Conservation (phyloP, 2,797 vertebrate genomes). For the Hippopotamyrus pictus region DNA sequence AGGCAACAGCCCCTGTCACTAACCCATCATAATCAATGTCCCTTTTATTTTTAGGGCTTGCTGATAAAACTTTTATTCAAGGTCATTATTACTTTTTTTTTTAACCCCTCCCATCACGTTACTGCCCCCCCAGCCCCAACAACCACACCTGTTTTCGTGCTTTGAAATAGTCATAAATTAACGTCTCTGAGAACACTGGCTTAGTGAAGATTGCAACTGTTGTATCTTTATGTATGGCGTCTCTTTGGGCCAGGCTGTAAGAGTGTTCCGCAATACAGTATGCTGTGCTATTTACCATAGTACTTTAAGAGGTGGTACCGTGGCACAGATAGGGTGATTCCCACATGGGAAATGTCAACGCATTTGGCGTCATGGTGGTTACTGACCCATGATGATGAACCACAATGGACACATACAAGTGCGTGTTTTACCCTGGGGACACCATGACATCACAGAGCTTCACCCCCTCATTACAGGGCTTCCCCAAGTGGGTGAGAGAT, state of each 20-base stretch:
- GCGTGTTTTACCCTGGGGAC: neutral
- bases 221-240: neutral
- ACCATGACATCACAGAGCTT: neutral
- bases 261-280: neutral
- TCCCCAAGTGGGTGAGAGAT: neutral
- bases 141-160: neutral
- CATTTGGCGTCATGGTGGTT: neutral
- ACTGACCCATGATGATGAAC: neutral
- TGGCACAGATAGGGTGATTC: neutral
- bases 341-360: neutral
- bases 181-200: neutral
- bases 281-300: neutral
- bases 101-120: neutral
- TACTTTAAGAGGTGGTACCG: neutral
- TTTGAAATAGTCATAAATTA: neutral
- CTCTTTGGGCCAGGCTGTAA: neutral
- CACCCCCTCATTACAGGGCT: neutral
- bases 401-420: neutral
- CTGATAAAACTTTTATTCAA: neutral
- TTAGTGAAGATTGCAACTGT: neutral
- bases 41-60: neutral
- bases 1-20: neutral
- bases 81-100: slow-evolving; percentile 1
- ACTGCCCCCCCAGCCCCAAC: neutral
- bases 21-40: neutral